Evolutionary conservation across 1,140 invertebrate genomes (phyloP).

Genomic region (Drosophila fuyamai): DNA sequence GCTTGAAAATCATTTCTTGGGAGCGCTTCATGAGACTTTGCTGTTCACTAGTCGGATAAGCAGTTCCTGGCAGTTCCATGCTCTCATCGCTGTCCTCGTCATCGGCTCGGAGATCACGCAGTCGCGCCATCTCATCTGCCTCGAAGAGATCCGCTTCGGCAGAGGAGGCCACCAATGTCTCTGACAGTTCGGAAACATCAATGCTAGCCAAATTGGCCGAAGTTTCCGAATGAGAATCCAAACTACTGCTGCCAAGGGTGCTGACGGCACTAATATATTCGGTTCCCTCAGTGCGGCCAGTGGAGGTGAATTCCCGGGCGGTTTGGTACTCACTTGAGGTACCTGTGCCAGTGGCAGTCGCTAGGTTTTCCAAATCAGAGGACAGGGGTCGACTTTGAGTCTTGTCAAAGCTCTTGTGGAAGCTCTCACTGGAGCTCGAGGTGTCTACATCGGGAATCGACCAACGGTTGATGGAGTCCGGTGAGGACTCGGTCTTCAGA

Average conservation of each 20-base stretch:
- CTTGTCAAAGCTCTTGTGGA: slow-evolving; percentile 94
- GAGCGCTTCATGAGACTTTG: slow-evolving; percentile 93
- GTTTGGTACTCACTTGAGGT: slow-evolving; percentile 95
- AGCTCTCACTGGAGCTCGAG: slow-evolving; percentile 94
- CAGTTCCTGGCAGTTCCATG: slow-evolving; percentile 50
- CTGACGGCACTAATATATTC: slow-evolving; percentile 94
- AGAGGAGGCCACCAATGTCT: slow-evolving; percentile 94
- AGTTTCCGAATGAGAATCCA: slow-evolving; percentile 95
- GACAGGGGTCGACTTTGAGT: slow-evolving; percentile 93
- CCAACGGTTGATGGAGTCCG: slow-evolving; percentile 86
- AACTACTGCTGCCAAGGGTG: slow-evolving; percentile 84
- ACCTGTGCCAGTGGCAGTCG: slow-evolving; percentile 79
- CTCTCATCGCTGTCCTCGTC: slow-evolving; percentile 81
- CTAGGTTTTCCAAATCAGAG: slow-evolving; percentile 92
- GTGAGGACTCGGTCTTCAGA: slow-evolving; percentile 86
- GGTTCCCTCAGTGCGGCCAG: slow-evolving; percentile 87
- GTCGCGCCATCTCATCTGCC: slow-evolving; percentile 66
- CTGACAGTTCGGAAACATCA: slow-evolving; percentile 95
- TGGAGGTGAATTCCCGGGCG: slow-evolving; percentile 90
- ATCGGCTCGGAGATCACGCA: slow-evolving; percentile 66
- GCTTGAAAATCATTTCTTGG: slow-evolving; percentile 95
- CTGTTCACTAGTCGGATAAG: slow-evolving; percentile 83
- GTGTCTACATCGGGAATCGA: slow-evolving; percentile 90
- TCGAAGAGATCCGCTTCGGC: slow-evolving; percentile 85
- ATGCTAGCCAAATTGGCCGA: slow-evolving; percentile 94